A percentile compares a stretch with the other conserved stretches of the same genome.
Conservation (phyloP, 2,888 invertebrate genomes). For the Willowsia nigromaculata region DNA sequence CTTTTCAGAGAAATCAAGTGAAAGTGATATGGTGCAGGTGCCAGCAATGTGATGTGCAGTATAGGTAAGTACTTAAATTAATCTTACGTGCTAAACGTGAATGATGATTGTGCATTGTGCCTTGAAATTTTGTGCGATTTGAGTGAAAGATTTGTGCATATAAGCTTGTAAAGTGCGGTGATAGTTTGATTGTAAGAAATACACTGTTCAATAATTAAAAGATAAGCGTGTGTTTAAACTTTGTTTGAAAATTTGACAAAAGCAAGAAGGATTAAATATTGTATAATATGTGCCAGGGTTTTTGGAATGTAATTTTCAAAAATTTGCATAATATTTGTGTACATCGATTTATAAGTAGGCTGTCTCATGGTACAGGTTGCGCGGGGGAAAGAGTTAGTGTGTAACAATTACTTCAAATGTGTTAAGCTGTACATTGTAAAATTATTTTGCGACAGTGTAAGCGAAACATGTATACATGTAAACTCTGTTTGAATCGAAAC, state of each 20-base stretch:
- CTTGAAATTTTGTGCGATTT: background rate
- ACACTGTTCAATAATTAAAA: background rate
- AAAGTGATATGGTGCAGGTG: background rate
- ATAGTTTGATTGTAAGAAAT: background rate
- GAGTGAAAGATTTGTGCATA: background rate
- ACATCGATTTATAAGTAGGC: background rate
- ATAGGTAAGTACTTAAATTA: background rate
- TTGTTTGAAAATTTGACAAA: background rate
- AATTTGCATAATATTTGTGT: background rate
- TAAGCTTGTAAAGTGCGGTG: background rate
- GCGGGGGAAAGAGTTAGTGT: background rate
- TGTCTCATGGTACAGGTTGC: background rate
- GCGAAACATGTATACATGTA: background rate
- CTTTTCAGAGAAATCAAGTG: conserved; percentile 2
- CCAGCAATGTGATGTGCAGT: background rate
- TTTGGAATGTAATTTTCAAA: background rate
- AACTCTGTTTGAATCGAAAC: background rate
- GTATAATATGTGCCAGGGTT: background rate
- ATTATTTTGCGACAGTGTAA: conserved; percentile 20
- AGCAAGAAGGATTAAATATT: background rate
- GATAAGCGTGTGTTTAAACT: background rate
- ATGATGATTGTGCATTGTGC: background rate
- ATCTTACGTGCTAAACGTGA: background rate
- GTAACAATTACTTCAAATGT: background rate
- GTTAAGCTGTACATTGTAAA: background rate